Evolutionary conservation across 2,797 vertebrate genomes (phyloP).

Genomic region (Ceryle rudis): DNA sequence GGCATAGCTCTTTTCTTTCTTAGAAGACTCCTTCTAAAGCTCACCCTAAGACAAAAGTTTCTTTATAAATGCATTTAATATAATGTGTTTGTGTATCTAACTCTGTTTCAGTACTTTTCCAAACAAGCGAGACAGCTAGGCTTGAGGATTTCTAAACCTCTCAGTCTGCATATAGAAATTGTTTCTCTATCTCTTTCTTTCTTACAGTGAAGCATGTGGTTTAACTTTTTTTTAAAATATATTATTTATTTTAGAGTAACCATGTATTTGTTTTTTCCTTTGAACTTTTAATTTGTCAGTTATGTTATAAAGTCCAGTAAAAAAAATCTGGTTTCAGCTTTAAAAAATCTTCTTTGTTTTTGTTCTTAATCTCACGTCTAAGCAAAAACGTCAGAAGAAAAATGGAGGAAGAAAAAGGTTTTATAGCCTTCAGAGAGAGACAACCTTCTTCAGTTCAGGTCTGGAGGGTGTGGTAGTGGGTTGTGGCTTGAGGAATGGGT

Average conservation of each 20-base stretch:
- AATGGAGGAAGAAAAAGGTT: background rate
- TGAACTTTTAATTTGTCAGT: background rate
- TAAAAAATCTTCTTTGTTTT: fast-evolving
- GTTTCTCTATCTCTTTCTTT: background rate
- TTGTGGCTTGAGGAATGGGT: background rate
- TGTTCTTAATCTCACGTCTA: background rate
- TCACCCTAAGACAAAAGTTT: background rate
- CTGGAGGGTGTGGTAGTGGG: fast-evolving
- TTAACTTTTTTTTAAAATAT: background rate
- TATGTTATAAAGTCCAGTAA: background rate
- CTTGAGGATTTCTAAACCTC: background rate
- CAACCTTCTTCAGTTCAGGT: background rate
- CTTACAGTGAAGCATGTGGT: background rate
- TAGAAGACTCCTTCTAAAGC: background rate
- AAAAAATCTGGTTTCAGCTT: background rate
- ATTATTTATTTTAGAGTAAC: background rate
- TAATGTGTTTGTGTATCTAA: background rate
- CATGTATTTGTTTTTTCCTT: background rate
- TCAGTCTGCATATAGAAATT: background rate
- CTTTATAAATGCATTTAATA: background rate
- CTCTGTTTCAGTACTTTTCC: background rate
- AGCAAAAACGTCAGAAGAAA: background rate
- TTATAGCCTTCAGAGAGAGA: background rate
- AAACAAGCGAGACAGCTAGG: background rate
- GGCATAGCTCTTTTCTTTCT: background rate